phyloP scores from a whole-genome alignment of 2,113 vertebrate genomes.

The Rhynchomys soricoides region DNA sequence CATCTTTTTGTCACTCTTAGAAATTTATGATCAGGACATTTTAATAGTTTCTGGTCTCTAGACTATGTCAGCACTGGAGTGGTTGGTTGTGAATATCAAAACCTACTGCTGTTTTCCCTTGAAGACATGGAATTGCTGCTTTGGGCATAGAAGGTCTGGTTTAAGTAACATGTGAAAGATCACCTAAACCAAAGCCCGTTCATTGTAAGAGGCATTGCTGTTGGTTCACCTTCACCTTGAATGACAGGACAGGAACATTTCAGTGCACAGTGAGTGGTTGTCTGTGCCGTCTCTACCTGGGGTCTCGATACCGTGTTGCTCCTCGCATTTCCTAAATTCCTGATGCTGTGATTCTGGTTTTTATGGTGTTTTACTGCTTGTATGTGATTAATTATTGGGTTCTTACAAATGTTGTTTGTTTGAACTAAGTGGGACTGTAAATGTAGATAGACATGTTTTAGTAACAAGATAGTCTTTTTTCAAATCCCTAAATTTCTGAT shows the following conservation, averaged over 20 bases:
- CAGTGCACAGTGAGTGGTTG: neutral
- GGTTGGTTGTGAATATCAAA: slow-evolving; percentile 8
- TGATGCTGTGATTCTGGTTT: slow-evolving; percentile 50
- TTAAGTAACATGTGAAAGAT: slow-evolving; percentile 46
- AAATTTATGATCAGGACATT: slow-evolving; percentile 41
- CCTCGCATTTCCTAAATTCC: slow-evolving; percentile 26
- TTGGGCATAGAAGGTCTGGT: slow-evolving; percentile 17
- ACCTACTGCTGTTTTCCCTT: slow-evolving; percentile 2
- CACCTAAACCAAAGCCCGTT: slow-evolving; percentile 69
- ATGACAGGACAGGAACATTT: neutral
- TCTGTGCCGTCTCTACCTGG: slow-evolving; percentile 22
- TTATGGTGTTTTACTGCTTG: slow-evolving; percentile 49
- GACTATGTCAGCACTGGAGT: neutral
- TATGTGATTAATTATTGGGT: neutral
- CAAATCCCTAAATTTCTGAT: slow-evolving; percentile 25
- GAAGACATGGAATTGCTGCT: neutral
- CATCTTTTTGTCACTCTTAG: slow-evolving; percentile 1
- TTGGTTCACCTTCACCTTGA: slow-evolving; percentile 68
- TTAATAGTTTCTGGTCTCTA: neutral
- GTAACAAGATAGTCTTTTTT: slow-evolving; percentile 54
- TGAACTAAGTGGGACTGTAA: slow-evolving; percentile 50
- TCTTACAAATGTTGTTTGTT: neutral
- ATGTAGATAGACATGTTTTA: slow-evolving; percentile 53
- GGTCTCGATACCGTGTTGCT: neutral
- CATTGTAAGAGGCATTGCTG: slow-evolving; percentile 47